Percentiles rank a stretch among this genome's conserved stretches.
These are phyloP conservation scores for Listronotus bonariensis DNA, from an alignment of 1,140 invertebrate genomes.

Conservation along the genomic window DNA sequence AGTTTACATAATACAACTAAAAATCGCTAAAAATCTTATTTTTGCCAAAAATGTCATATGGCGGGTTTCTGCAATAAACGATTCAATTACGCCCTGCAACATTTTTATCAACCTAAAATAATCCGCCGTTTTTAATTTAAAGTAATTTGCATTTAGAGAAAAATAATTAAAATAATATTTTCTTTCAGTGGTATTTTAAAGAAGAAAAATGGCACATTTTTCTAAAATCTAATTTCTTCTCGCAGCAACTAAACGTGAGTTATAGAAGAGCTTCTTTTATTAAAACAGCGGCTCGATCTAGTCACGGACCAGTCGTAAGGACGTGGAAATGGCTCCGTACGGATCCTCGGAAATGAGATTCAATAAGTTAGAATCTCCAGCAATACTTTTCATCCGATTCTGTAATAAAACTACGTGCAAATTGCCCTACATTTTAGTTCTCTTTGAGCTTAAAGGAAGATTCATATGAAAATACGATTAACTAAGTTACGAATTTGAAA, in stretches of 20 bases:
- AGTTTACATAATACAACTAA: no score
- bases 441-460: background rate
- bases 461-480: no score
- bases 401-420: conserved; percentile 43
- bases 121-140: no score
- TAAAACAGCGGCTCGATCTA: conserved; percentile 37
- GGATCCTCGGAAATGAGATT: conserved; percentile 45
- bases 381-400: conserved; percentile 40
- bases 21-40: no score
- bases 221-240: conserved; percentile 29
- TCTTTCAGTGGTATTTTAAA: background rate
- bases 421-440: conserved; percentile 36
- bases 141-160: no score
- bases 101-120: no score
- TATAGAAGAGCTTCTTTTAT: conserved; percentile 34
- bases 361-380: conserved; percentile 45
- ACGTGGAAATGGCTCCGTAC: conserved; percentile 46
- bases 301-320: conserved; percentile 40
- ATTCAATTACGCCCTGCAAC: no score
- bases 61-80: no score
- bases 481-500: no score
- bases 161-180: no score
- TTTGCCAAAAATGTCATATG: no score
- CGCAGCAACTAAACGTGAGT: conserved; percentile 33
- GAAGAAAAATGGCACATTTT: background rate